phyloP scores from a whole-genome alignment of 2,113 vertebrate genomes.

The Micronycteris hirsuta region DNA sequence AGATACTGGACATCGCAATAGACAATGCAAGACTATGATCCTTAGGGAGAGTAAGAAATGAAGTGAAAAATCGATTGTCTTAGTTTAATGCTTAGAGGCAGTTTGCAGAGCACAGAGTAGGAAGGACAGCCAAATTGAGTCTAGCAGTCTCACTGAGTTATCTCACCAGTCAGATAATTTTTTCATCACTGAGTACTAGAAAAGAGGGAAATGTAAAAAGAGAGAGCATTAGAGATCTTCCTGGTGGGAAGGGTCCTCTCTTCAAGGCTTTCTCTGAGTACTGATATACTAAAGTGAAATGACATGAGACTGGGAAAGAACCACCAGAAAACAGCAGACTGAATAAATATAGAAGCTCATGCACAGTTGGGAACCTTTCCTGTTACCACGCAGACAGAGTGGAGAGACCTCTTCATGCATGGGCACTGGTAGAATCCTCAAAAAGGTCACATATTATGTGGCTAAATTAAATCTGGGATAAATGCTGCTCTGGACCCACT shows the following conservation, averaged over 20 bases:
- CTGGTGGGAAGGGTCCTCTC: accelerated
- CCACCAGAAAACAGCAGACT: background rate
- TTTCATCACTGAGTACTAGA: background rate
- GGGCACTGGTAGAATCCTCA: background rate
- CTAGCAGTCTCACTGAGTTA: background rate
- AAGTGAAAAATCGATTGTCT: background rate
- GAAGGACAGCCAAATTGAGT: background rate
- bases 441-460: background rate
- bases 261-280: background rate
- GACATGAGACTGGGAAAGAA: background rate
- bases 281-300: background rate
- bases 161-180: background rate
- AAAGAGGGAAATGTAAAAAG: background rate
- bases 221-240: background rate
- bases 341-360: background rate
- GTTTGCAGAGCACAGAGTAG: background rate
- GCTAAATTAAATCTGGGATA: background rate
- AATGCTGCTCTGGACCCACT: background rate
- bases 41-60: background rate
- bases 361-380: background rate
- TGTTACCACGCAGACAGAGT: background rate
- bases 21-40: background rate
- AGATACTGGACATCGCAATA: background rate
- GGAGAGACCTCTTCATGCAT: background rate
- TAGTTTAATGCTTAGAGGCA: background rate